Evolutionary conservation across 2,113 vertebrate genomes (phyloP), one percentile per base, ranked within the genome.

Genomic region (Eleginops maclovinus): DNA sequence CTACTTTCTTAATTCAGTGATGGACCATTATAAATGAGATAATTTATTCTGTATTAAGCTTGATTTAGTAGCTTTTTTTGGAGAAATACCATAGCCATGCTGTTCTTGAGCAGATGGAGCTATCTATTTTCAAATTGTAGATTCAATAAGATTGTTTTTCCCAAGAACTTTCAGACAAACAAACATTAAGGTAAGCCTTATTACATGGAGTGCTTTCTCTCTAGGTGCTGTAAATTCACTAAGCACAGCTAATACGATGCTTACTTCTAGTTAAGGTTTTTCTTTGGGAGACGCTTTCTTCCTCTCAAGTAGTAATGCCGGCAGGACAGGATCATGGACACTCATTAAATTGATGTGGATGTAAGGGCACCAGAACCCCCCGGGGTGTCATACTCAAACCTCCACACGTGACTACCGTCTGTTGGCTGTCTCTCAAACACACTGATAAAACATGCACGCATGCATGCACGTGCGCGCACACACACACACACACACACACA

Each of bases 291-390:
- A 36, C 31, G 22, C 21, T 54, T 59, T 73, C 60, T 59, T 71
- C 64, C 67, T 71, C 64, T 19, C 14, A 22, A 36, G 70, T 70
- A 59, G 75, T 72, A 79, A 71, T 72, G 69, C 56, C 72, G 83
- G 41, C 73, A 73, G 66, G 78, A 60, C 83, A 36, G 63, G 71
- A 79, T 84, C 73, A 75, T 47, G 53, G 82, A 71, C 41, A 67
- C 66, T 77, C 72, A 86, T 92, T 86, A 90, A 88, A 82, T 83
- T 81, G 68, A 68, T 55, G 77, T 66, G 53, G 63, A 72, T 83
- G 77, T 77, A 83, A 73, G 75, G 63, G 46, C 83, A 81, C 53
- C 40, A 50, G 51, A 56, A 43, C 79, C 86, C 73, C 78, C 55
- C 65, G 47, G 64, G 72, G 80, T 75, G 76, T 72, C 62, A 40